phyloP scores from a whole-genome alignment of 2,797 vertebrate genomes.

The Cyprinella venusta region DNA sequence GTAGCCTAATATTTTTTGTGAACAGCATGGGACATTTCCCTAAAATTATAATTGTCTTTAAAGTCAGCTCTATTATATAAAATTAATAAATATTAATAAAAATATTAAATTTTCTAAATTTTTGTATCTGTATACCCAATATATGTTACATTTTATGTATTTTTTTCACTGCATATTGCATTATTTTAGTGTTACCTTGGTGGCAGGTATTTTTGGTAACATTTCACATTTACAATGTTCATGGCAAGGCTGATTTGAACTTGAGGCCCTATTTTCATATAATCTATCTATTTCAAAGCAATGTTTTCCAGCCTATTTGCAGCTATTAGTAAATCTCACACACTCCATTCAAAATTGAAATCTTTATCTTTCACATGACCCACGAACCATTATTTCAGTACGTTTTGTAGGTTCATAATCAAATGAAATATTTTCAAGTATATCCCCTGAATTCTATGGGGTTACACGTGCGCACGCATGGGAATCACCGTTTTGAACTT shows the following conservation, averaged over 20 bases:
- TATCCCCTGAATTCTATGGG: not conserved
- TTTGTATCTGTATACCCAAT: not conserved
- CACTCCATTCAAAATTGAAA: not conserved
- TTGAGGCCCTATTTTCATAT: not conserved
- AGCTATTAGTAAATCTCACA: not conserved
- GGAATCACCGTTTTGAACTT: not conserved
- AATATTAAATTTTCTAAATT: not conserved
- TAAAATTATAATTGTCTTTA: not conserved
- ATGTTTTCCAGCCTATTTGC: not conserved
- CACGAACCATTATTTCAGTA: too few relatives aligned
- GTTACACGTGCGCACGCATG: not conserved
- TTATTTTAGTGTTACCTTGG: not conserved
- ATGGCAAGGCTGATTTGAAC: not conserved
- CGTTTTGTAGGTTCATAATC: not conserved
- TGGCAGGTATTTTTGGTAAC: not conserved
- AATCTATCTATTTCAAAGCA: not conserved
- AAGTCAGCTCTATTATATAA: not conserved
- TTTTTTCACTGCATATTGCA: not conserved
- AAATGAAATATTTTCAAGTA: conserved; percentile 11
- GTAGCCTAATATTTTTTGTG: too few relatives aligned
- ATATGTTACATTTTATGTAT: too few relatives aligned
- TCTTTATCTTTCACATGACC: not conserved
- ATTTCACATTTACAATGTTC: not conserved
- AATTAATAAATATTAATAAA: not conserved
- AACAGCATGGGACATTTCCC: too few relatives aligned